Percentiles rank a stretch among this genome's conserved stretches.
Conservation (phyloP, 2,888 invertebrate species). For the Hypena proboscidalis region DNA sequence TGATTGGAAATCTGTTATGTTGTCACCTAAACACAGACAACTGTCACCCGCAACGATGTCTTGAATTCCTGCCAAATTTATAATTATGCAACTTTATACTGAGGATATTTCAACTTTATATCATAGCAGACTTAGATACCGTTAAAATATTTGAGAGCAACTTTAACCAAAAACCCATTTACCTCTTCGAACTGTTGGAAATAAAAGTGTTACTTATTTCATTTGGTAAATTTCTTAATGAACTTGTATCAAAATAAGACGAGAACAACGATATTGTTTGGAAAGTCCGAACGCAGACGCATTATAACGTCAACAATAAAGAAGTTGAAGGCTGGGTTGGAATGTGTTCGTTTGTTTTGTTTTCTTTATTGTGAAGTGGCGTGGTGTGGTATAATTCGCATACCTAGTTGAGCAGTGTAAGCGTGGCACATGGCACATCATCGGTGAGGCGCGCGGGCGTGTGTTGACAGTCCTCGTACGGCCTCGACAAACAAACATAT, state of each 20-base stretch:
- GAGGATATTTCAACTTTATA: conserved; percentile 35
- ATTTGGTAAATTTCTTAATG: conserved; percentile 26
- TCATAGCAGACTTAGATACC: conserved; percentile 21
- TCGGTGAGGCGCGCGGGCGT: conserved; percentile 37
- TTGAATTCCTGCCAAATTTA: conserved; percentile 27
- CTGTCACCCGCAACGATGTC: conserved; percentile 35
- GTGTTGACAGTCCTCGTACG: conserved; percentile 63
- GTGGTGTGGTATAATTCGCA: conserved; percentile 28
- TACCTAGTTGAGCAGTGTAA: conserved; percentile 37
- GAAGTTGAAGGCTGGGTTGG: conserved; percentile 6
- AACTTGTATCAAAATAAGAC: conserved; percentile 23
- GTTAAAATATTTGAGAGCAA: conserved; percentile 26
- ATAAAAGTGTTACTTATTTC: conserved; percentile 28
- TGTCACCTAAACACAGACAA: conserved; percentile 53
- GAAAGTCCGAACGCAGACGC: conserved; percentile 11
- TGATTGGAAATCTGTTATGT: conserved; percentile 77
- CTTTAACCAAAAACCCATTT: conserved; percentile 31
- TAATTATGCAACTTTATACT: conserved; percentile 39
- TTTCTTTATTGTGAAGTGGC: conserved; percentile 12
- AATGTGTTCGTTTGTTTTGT: conserved; percentile 14
- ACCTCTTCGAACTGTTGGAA: conserved; percentile 27
- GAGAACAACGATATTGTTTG: conserved; percentile 18
- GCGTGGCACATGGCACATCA: conserved; percentile 42
- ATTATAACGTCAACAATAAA: conserved; percentile 15
- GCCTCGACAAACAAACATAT: conserved; percentile 70